Base-by-base conservation (phyloP, 2,888 invertebrate species). In the Malacosoma neustria region DNA sequence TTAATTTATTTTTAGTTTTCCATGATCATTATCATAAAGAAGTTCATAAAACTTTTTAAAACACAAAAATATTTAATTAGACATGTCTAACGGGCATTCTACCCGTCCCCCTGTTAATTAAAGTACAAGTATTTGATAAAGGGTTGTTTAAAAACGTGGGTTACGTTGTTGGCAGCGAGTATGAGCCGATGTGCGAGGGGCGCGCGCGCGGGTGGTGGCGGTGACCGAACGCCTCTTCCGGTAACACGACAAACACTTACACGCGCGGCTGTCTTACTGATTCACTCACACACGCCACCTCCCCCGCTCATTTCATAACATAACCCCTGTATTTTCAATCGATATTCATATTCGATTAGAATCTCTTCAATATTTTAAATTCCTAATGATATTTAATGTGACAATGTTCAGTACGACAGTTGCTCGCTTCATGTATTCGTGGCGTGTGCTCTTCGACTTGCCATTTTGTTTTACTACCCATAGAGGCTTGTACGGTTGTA, bases 121-220 rank as follows among this genome's bases (percentile, higher is more conserved):
- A n/a, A n/a, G n/a, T n/a, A 29, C 13, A 13, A 5, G 4, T 22
- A 29, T 34, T 2, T 36, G 32, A 11, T 22, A 32, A 14, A 33
- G 12, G 12, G 13, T 14, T 32, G 13, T 4, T 33, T 5, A 11
- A 15, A 41, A 33, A 38, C 38, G 14, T 14, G 32, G 30, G 50
- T 54, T 48, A 51, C 40, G 60, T 67, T 75, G 64, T 74, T 54
- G 63, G 65, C 80, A 81, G 81, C 65, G 72, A 69, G 68, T 72
- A 73, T 69, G 77, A 64, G 74, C 74, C 75, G 70, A 68, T 73
- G 72, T 45, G 70, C 52, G 58, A 50, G 59, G 51, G 38, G 39
- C 36, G 33, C 30, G 30, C 59, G 44, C 72, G 72, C 67, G 69
- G 62, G 49, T 61, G 71, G 60, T 65, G 73, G 65, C 77, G 75